phyloP scores from a whole-genome alignment of 2,113 vertebrate genomes.

The Poeciliopsis occidentalis region DNA sequence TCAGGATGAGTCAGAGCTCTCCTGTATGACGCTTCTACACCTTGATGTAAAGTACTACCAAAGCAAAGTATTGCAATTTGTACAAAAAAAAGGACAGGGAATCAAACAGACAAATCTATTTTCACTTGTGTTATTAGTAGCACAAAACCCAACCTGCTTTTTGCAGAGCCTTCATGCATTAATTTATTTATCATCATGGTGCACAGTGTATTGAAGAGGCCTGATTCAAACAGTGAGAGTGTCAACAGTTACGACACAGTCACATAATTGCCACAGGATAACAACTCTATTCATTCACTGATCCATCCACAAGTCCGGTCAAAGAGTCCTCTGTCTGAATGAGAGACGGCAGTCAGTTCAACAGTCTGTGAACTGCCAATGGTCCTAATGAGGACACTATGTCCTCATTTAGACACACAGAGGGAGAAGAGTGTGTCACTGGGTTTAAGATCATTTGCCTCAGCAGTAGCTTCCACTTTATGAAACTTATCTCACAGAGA shows the following conservation, averaged over 20 bases:
- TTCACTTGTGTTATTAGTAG: neutral
- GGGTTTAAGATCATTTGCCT: conserved; percentile 31
- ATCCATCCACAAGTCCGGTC: conserved; percentile 44
- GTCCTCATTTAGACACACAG: conserved; percentile 29
- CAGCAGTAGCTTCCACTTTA: conserved; percentile 15
- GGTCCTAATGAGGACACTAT: conserved; percentile 59
- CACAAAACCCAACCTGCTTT: neutral
- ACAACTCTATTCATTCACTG: conserved; percentile 30
- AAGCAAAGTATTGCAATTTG: neutral
- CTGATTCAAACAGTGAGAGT: conserved; percentile 6
- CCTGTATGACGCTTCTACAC: neutral
- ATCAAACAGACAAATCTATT: neutral
- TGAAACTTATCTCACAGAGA: neutral
- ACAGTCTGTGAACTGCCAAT: conserved; percentile 42
- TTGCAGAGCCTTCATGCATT: neutral
- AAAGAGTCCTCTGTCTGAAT: conserved; percentile 59
- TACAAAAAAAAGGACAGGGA: neutral
- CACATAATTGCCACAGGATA: conserved; percentile 9
- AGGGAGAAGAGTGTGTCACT: conserved; percentile 24
- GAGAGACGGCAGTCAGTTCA: conserved; percentile 32
- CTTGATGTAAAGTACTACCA: neutral
- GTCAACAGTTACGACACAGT: neutral
- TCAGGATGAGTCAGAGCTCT: neutral
- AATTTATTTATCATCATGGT: neutral
- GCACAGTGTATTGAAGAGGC: conserved; percentile 2